Evolutionary conservation across 2,888 invertebrate genomes (phyloP), one percentile per base, ranked within the genome.

Genomic region (Apodemia zela): DNA sequence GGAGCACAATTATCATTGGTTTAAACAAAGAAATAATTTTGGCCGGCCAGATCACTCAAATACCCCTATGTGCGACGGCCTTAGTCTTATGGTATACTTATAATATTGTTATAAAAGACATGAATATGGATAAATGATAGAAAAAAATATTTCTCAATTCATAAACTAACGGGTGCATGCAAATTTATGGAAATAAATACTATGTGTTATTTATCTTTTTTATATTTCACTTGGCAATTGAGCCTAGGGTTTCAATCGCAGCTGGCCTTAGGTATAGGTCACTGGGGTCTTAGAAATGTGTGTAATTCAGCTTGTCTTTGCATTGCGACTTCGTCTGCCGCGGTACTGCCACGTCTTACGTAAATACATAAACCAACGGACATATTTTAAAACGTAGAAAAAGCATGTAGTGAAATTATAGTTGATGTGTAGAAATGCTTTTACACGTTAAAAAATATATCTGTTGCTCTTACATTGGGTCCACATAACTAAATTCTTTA

Each of bases 141-240:
- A 82, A 84, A 78, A 42, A 85, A 73, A 71, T 83, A 85, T 86
- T 89, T 90, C 89, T 90, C 87, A 87, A 89, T 89, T 91, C 87
- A 82, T 83, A 81, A 82, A 82, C 84, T 87, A 89, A 89, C 85
- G 88, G 91, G 91, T 91, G 91, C 91, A 90, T 90, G 89, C 89
- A 85, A 89, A 86, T 86, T 87, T 86, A 83, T 89, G 82, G 76
- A 84, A 84, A 83, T 82, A 80, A 85, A 79, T 83, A 88, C 82
- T 88, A 88, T 85, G 86, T 90, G 87, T 90, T 90, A 88, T 89
- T 89, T 89, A 89, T 89, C 88, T 87, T 89, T 90, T 90, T 90
- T 91, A 91, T 89, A 90, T 87, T 89, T 90, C 86, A 89, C 84
- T 88, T 79, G 85, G 88, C 87, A 76, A 72, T 78, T 79, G 84